Evolutionary conservation across 2,888 invertebrate genomes (phyloP).

Genomic region (Odontothrips loti): DNA sequence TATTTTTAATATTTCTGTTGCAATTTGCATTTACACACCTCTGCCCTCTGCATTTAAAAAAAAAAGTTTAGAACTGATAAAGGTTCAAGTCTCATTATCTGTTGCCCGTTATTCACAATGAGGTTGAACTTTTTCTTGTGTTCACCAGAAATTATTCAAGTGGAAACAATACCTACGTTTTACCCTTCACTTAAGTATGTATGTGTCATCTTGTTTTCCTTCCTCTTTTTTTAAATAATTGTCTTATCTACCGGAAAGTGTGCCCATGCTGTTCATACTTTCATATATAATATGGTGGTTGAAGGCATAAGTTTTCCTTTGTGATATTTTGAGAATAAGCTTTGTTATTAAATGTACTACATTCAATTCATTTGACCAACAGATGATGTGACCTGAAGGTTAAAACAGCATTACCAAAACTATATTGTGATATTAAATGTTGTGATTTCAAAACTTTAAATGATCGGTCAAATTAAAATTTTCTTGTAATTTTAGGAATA

Average conservation of each 20-base stretch:
- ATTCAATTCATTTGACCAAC: not conserved
- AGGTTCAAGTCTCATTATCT: too few relatives aligned
- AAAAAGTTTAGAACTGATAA: not conserved
- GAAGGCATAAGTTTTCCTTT: not conserved
- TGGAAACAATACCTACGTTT: too few relatives aligned
- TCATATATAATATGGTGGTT: too few relatives aligned
- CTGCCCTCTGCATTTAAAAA: not conserved
- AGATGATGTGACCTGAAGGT: not conserved
- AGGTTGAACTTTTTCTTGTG: too few relatives aligned
- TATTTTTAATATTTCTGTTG: not conserved
- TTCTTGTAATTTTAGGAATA: not conserved
- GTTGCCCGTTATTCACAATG: too few relatives aligned
- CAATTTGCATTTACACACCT: not conserved
- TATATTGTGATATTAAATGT: slow-evolving; percentile 1
- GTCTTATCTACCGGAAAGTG: too few relatives aligned
- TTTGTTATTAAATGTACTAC: not conserved
- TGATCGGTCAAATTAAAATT: not conserved
- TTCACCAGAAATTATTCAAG: too few relatives aligned
- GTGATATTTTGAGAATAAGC: not conserved
- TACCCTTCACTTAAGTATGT: too few relatives aligned
- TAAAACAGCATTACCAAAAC: not conserved
- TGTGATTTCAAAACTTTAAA: not conserved
- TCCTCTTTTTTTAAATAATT: too few relatives aligned
- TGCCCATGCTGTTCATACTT: too few relatives aligned
- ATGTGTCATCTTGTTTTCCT: too few relatives aligned